Conservation (phyloP, 2,113 vertebrate species). For the Formicarius rufipectus region DNA sequence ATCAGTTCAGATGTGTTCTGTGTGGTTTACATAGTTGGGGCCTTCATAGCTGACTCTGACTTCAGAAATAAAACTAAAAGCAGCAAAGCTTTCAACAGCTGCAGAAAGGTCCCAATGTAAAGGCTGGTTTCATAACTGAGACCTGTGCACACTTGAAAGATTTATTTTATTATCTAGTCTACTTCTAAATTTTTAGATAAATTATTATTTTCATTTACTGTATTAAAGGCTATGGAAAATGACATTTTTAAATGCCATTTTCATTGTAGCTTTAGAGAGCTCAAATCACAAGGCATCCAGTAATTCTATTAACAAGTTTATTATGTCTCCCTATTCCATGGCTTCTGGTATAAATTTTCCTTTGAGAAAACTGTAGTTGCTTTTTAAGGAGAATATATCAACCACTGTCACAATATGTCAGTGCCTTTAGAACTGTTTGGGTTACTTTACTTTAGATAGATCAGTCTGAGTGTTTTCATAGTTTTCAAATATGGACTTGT, state of each 20-base stretch:
- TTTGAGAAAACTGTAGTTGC: not conserved
- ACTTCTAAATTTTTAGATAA: not conserved
- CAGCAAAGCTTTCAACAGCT: not conserved
- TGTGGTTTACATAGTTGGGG: not conserved
- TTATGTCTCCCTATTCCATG: not conserved
- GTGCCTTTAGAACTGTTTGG: not conserved
- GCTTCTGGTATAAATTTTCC: constrained; percentile 1
- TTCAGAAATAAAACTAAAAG: not conserved
- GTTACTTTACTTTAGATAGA: not conserved
- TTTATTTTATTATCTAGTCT: not conserved
- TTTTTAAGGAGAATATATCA: not conserved
- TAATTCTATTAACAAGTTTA: constrained; percentile 38
- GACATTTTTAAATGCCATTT: constrained; percentile 7
- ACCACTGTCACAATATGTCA: not conserved
- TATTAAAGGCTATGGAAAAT: not conserved
- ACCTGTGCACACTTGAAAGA: not conserved
- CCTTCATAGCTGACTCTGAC: not conserved
- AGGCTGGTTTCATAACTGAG: not conserved
- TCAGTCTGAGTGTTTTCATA: not conserved
- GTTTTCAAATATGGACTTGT: not conserved
- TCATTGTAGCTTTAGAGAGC: constrained; percentile 6
- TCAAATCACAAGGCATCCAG: constrained; percentile 15
- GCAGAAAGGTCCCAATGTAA: not conserved
- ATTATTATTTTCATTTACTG: not conserved
- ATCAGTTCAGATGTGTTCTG: not conserved